These are phyloP conservation scores for Polyommatus iphigenia DNA, from an alignment of 2,888 invertebrate species.

Conservation along the genomic window DNA sequence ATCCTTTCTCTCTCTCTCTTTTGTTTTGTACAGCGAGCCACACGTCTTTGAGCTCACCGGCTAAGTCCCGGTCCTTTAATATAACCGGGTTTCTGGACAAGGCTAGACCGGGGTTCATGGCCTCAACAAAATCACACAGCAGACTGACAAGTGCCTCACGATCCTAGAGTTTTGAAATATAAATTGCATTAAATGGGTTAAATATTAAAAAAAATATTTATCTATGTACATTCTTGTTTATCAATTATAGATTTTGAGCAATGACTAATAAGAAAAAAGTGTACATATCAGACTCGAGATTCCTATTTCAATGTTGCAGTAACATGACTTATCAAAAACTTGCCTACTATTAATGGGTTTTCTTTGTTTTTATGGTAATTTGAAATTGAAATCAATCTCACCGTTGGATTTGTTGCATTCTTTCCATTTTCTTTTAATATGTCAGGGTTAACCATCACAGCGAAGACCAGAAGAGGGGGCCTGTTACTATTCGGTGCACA, in stretches of 20 bases:
- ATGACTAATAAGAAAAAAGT: too few species aligned
- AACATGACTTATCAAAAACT: too few species aligned
- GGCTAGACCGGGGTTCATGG: slow-evolving; percentile 84
- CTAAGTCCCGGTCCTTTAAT: slow-evolving; percentile 84
- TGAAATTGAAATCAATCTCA: slow-evolving; percentile 47
- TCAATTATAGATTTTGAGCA: too few species aligned
- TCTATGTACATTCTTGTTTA: too few species aligned
- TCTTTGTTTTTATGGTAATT: too few species aligned
- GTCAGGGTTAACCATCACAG: slow-evolving; percentile 87
- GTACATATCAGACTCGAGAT: too few species aligned
- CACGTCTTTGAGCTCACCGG: slow-evolving; percentile 86
- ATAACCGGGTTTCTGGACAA: slow-evolving; percentile 81
- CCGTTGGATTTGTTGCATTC: slow-evolving; percentile 82
- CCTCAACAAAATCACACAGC: slow-evolving; percentile 86
- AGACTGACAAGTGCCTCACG: slow-evolving; percentile 84
- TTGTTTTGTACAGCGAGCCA: slow-evolving; percentile 85
- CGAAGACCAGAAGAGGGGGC: slow-evolving; percentile 83
- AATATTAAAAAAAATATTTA: not conserved
- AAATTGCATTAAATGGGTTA: not conserved
- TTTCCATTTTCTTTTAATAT: slow-evolving; percentile 85
- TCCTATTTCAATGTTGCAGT: too few species aligned
- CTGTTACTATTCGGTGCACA: slow-evolving; percentile 79
- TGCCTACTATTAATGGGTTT: too few species aligned
- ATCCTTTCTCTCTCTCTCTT: slow-evolving; percentile 76
- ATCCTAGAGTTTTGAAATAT: slow-evolving; percentile 66